phyloP scores from a whole-genome alignment of 1,140 invertebrate species.

The Eciton burchellii region DNA sequence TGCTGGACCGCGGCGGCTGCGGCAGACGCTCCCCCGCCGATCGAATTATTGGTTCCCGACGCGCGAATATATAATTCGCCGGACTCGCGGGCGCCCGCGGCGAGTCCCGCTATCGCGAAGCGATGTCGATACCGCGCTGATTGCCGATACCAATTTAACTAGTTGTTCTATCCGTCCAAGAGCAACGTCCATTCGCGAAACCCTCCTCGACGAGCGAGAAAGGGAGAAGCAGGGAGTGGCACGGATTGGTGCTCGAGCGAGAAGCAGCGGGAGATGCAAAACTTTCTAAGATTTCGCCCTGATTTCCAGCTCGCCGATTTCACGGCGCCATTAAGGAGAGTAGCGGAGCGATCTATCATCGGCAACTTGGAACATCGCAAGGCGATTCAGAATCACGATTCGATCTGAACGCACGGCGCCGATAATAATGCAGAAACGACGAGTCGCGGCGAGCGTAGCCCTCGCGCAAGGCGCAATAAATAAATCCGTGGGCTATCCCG shows the following conservation, averaged over 20 bases:
- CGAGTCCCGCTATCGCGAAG: conserved; percentile 25
- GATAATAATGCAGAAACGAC: conserved; percentile 55
- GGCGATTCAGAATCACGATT: conserved; percentile 14
- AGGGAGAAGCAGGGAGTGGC: too few species aligned
- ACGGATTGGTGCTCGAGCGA: background rate
- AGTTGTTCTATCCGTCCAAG: conserved; percentile 11
- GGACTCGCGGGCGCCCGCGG: background rate
- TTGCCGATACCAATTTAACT: conserved; percentile 1
- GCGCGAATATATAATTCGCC: conserved; percentile 60
- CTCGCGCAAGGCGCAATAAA: conserved; percentile 43
- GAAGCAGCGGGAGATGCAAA: background rate
- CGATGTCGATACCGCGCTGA: background rate
- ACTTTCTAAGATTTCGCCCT: background rate
- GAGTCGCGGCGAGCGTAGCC: conserved; percentile 26
- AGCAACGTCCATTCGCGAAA: too few species aligned
- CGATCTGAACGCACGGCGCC: conserved; percentile 18
- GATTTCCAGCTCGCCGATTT: background rate
- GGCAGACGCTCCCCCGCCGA: conserved; percentile 50
- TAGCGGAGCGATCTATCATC: conserved; percentile 30
- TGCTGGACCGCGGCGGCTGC: conserved; percentile 55
- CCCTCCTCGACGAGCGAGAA: too few species aligned
- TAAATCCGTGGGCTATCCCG: conserved; percentile 61
- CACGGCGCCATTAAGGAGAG: conserved; percentile 14
- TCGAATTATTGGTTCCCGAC: conserved; percentile 69
- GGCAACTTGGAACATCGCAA: conserved; percentile 33